phyloP scores from a whole-genome alignment of 1,140 invertebrate species.

The Cotesia glomerata region DNA sequence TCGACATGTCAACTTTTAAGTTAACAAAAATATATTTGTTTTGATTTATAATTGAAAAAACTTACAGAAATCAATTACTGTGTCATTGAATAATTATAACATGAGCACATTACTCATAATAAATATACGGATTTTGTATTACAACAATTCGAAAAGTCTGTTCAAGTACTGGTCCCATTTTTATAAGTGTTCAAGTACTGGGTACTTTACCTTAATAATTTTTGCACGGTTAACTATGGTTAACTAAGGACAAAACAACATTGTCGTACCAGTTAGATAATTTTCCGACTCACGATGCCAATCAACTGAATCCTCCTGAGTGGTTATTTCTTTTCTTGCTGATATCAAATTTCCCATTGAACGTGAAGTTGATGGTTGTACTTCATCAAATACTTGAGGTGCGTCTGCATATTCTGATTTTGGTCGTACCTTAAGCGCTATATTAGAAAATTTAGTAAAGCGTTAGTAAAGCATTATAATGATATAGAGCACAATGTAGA shows the following conservation, averaged over 20 bases:
- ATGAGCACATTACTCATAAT: too few relatives aligned
- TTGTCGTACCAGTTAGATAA: conserved; percentile 55
- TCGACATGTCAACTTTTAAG: too few relatives aligned
- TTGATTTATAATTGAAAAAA: too few relatives aligned
- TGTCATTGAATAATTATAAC: too few relatives aligned
- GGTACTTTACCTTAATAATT: too few relatives aligned
- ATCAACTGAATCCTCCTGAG: conserved; percentile 41
- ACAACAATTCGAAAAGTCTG: too few relatives aligned
- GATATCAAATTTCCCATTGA: conserved; percentile 60
- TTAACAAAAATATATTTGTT: too few relatives aligned
- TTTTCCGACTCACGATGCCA: conserved; percentile 43
- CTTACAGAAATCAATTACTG: too few relatives aligned
- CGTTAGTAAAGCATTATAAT: conserved; percentile 52
- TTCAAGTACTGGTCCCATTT: too few relatives aligned
- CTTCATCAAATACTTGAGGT: conserved; percentile 42
- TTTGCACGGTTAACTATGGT: too few relatives aligned
- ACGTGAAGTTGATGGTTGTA: conserved; percentile 53
- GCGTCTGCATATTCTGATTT: conserved; percentile 60
- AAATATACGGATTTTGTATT: too few relatives aligned
- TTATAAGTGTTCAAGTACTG: too few relatives aligned
- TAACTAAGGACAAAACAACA: conserved; percentile 24
- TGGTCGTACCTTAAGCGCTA: conserved; percentile 58
- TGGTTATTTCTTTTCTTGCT: conserved; percentile 47
- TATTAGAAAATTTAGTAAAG: conserved; percentile 58
- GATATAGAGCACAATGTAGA: not conserved